These are phyloP conservation scores for Hemicentrotus pulcherrimus DNA, from an alignment of 35 echinoderm and acorn worm species.

Conservation along the genomic window DNA sequence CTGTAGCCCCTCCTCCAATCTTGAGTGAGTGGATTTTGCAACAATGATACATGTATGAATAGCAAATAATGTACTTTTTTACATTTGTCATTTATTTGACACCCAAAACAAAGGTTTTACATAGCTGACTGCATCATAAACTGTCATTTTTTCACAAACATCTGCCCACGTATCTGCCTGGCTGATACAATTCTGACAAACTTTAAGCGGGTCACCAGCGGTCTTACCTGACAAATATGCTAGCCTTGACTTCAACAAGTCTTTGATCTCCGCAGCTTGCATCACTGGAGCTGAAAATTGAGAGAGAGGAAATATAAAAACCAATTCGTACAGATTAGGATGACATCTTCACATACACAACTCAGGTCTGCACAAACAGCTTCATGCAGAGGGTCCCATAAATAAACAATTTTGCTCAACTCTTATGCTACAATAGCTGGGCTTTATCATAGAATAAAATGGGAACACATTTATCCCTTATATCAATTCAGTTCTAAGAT, in stretches of 20 bases:
- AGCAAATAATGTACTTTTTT: too few species aligned
- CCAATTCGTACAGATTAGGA: background rate
- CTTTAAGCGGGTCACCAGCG: background rate
- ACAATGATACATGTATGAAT: too few species aligned
- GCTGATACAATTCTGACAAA: background rate
- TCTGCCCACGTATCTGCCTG: background rate
- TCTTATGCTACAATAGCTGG: too few species aligned
- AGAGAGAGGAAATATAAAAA: conserved; percentile 17
- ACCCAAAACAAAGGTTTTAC: background rate
- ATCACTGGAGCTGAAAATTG: conserved; percentile 78
- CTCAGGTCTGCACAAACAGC: background rate
- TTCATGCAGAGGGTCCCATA: too few species aligned
- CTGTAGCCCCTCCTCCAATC: too few species aligned
- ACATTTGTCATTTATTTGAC: background rate
- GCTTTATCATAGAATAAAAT: too few species aligned
- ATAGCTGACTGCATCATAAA: background rate
- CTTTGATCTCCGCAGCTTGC: conserved; percentile 84
- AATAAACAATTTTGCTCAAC: too few species aligned
- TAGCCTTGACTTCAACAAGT: conserved; percentile 66
- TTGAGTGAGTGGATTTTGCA: too few species aligned
- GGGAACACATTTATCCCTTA: too few species aligned
- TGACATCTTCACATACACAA: background rate
- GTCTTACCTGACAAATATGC: conserved; percentile 79
- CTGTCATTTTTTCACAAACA: background rate
- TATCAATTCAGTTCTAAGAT: too few species aligned